Evolutionary conservation across 2,888 invertebrate species (phyloP), one percentile per base, ranked within the genome.

Genomic region (Synergus gifuensis): DNA sequence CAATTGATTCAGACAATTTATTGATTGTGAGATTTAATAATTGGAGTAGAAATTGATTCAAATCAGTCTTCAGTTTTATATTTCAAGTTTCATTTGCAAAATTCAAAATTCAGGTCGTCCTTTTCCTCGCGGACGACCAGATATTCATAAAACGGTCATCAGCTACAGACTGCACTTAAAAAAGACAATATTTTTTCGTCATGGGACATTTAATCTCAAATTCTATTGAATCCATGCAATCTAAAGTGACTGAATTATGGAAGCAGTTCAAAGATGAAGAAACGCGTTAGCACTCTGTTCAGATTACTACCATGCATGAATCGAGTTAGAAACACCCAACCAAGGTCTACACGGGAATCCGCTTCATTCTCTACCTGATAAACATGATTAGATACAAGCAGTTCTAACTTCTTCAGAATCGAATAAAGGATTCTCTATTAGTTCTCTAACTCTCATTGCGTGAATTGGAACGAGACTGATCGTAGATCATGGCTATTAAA

Each of bases 401-500:
- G 22, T 22, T 28, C 22, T 28, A 12, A 60, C 5, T 60, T 60
- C 22, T 60, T 12, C 28, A 28, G 60, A 60, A 60, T 60, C 1
- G 12, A 60, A 60, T 28, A 60, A 28, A 22, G 5, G 60, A 60
- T 60, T 60, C 14, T 60, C 11, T 60, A 11, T 28, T 4, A 9
- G 22, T 22, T 60, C 18, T 28, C 54, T 54, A 9, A 11, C 12
- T 60, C 11, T 28, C 54, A n/a, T 12, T 18, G 14, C 18, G n/a
- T 42, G 66, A 42, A 66, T 66, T 40, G 40, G 66, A 42, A 42
- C 64, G 11, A 42, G 11, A 46, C 14, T 18, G 4, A 9, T 60
- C 22, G 60, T 60, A 66, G 9, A 66, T 66, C 66, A 3, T 12
- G 67, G 42, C 44, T 67, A 9, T 66, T 11, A 83, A 83, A 66